A percentile compares a stretch with the other conserved stretches of the same genome.
Conservation (phyloP, 2,113 vertebrate genomes). For the Thoracochromis brauschi region DNA sequence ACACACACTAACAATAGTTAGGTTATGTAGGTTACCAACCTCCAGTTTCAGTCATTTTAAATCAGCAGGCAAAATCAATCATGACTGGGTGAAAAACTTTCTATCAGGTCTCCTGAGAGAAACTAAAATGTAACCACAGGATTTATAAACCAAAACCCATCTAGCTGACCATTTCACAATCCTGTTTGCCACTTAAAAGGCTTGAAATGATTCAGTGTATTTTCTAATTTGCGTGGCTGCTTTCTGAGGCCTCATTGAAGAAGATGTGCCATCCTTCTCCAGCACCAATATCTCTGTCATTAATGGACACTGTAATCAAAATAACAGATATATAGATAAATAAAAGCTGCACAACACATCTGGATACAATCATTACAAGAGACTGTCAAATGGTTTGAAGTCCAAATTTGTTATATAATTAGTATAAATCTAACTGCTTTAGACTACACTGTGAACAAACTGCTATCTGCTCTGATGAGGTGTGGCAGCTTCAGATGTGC, state of each 20-base stretch:
- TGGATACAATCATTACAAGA: not conserved
- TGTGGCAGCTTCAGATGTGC: not conserved
- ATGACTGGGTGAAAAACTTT: not conserved
- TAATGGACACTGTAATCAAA: not conserved
- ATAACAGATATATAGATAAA: not conserved
- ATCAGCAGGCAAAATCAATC: not conserved
- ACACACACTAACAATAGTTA: not conserved
- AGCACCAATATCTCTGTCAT: not conserved
- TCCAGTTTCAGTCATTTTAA: not conserved
- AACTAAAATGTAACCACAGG: not conserved
- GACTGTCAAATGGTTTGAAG: accelerated
- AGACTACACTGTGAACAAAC: not conserved
- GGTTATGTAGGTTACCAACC: not conserved
- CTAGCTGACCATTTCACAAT: not conserved
- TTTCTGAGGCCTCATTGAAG: not conserved
- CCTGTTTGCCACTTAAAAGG: not conserved
- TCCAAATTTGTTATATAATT: not conserved
- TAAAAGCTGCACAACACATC: not conserved
- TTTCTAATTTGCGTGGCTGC: not conserved
- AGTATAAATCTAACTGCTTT: accelerated
- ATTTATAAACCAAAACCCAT: not conserved
- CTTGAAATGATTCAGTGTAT: not conserved
- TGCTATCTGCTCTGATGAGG: not conserved
- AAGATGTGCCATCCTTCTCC: not conserved
- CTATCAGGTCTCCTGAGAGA: not conserved